Evolutionary conservation across 2,113 vertebrate species (phyloP), one percentile per base, ranked within the genome.

Genomic region (Lampris incognitus): DNA sequence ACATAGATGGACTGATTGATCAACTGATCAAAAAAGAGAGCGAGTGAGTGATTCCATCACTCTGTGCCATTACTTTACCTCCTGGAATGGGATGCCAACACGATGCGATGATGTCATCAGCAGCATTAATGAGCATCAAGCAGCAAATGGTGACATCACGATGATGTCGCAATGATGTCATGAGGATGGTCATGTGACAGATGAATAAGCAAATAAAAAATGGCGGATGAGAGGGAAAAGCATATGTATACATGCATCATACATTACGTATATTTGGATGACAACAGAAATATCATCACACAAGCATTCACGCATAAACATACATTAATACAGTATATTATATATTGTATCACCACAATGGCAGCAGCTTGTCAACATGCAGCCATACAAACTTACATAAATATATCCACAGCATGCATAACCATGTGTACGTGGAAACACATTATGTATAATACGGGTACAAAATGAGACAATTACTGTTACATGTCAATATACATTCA

Each of bases 51-150:
- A 1, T 62, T 66, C 36, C 1, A 49, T n/a, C 5, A 11, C 6
- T 37, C 38, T 55, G 11, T 48, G 3, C 62, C 39, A 66, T 42
- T 36, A 7, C 55, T 56, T 91, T 89, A 94, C 92, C 94, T 86
- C 73, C 93, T 94, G 74, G 39, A 51, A 46, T 70, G 66, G 59
- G 65, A 74, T 82, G 61, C 58, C 13, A 74, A 72, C 13, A 24
- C 24, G 78, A 55, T 86, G 52, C 10, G 24, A 54, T 51, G 72
- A 81, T 37, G 76, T 71, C 69, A 85, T 79, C 69, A 82, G 57
- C 51, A 84, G 57, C 49, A 44, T 71, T 58, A 80, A 72, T 5
- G 56, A 77, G 69, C 90, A 85, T 72, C 85, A 66, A 72, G 66
- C 55, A 72, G 70, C 24, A 69, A 46, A 68, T 74, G 73, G 81